Evolutionary conservation across 2,113 vertebrate genomes (phyloP), one percentile per base, ranked within the genome.

Genomic region (Aramus guarauna): DNA sequence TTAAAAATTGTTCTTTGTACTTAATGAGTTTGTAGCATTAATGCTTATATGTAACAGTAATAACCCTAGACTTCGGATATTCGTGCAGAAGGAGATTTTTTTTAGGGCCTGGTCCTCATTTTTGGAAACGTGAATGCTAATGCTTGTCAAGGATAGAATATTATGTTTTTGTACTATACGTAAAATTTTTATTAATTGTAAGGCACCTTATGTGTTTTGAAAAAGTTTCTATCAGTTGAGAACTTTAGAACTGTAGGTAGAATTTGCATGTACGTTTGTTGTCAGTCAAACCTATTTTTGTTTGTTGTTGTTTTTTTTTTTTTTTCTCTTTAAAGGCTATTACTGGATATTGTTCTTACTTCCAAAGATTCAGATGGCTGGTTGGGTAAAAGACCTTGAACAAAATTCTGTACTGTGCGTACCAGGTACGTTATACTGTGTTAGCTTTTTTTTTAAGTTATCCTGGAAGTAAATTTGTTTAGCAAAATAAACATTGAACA

Each of bases 371-470:
- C 66, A 91, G 74, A 90, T 89, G 76, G 20, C 80, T 95, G 76
- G 24, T 85, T 78, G 92, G 9, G 68, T 91, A 69, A 81, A 97
- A 95, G 90, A 92, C 91, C 92, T 84, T 88, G 60, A 94, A 52
- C 91, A 64, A 74, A 96, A 79, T 50, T 88, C 90, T 83, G 15
- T 91, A 4, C 83, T 94, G 89, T 93, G 66, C 23, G 3, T 79
- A 72, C 82, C 96, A 98, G 97, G 98, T 98, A 98, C 45, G 98
- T 98, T 95, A 48, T 0, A 76, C 30, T 94, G 32, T 37, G 37
- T 14, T 83, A 74, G 91, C 39, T 41, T 58, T 68, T 53, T 32
- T 24, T 32, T 39, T 53, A 32, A 34, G 41, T 92, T 59, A 41
- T 67, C 36, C n/a, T 88, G 76, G 56, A 95, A 75, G 80, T 39